Evolutionary conservation across 2,113 vertebrate genomes (phyloP).

Genomic region (Corythoichthys intestinalis): DNA sequence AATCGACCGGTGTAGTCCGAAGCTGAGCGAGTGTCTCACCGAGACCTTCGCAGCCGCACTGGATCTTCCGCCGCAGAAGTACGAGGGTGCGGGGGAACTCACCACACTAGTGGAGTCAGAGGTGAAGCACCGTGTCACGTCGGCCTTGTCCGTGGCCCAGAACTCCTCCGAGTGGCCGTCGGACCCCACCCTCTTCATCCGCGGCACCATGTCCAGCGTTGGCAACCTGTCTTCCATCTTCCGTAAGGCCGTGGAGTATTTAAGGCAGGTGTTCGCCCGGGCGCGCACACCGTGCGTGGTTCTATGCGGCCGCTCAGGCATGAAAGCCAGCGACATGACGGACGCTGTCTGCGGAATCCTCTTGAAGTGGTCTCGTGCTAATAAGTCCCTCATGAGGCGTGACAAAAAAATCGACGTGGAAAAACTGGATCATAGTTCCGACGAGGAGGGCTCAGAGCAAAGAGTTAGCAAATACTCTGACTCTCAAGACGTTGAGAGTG

Average conservation of each 20-base stretch:
- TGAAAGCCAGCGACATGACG: conserved; percentile 1
- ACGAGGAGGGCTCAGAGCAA: background rate
- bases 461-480: background rate
- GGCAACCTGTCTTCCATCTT: conserved; percentile 9
- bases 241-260: background rate
- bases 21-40: conserved; percentile 1
- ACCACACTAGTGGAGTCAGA: conserved; percentile 3
- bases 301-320: background rate
- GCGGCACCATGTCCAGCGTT: conserved; percentile 7
- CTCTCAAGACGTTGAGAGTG: background rate
- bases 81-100: background rate
- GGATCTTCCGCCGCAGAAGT: conserved; percentile 8
- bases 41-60: conserved; percentile 4
- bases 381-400: background rate
- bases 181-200: conserved; percentile 9
- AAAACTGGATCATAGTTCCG: background rate
- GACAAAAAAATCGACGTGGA: background rate
- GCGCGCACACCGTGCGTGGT: background rate
- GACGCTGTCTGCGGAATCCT: background rate
- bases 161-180: conserved; percentile 1
- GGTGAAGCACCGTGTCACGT: conserved; percentile 6
- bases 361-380: background rate
- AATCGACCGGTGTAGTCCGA: conserved; percentile 1
- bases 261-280: conserved; percentile 2
- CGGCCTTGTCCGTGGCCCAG: conserved; percentile 1